Evolutionary conservation across 1,140 invertebrate species (phyloP), one percentile per base, ranked within the genome.

Genomic region (Manduca sexta): DNA sequence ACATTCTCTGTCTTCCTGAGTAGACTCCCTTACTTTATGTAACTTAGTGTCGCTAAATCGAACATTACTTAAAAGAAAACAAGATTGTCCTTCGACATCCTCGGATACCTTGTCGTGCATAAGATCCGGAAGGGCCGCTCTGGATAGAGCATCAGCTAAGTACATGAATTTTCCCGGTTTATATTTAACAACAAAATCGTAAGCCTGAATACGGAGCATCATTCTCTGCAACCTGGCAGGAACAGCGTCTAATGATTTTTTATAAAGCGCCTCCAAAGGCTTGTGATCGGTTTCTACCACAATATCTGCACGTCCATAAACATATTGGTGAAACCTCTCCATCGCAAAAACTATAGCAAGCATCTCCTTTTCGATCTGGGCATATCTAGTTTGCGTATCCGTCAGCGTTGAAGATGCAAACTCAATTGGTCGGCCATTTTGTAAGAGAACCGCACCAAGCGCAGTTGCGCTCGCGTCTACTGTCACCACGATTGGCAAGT

Each of bases 401-500:
- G 16, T 40, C 7, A 40, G 2, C 10, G 17, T 40, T 18, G 17
- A 40, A 8, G 71, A 77, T 6, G 72, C 74, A 52, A 60, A 82
- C 26, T 68, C 66, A 8, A 79, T 59, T 12, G 71, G 72, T 13
- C 52, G 46, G 17, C 50, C 50, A 17, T 53, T 57, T 44, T 73
- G 69, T 31, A 70, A 33, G 26, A 64, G 45, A 12, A 61, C 56
- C 17, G 51, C 64, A 18, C 69, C 78, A 8, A 82, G 17, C 15
- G 62, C 77, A 44, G 30, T 35, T 6, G 45, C 26, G 15, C 55
- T 61, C 1, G 60, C 59, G 50, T 81, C 74, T 11, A 60, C 63
- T 30, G 64, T 60, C 12, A 80, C 15, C 1, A 45, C 46, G 10
- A 58, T 41, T 5, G 59, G 33, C 6, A 2, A n/a, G 16, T 31